These are phyloP conservation scores for Pogonocichla stellata DNA, from an alignment of 2,113 vertebrate species.

Conservation along the genomic window DNA sequence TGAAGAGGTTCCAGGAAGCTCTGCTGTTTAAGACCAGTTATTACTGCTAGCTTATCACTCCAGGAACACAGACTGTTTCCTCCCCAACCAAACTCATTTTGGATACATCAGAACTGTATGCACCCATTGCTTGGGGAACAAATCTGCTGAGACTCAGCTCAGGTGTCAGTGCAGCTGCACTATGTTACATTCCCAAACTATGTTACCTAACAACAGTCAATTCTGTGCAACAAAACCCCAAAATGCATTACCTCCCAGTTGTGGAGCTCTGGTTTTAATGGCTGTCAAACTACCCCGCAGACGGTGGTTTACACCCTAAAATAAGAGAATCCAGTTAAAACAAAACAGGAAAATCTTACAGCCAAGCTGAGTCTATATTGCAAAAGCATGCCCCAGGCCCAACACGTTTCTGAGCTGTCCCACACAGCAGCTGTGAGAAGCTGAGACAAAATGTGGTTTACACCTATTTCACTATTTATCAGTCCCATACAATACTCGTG, in stretches of 20 bases:
- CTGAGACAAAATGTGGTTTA: neutral
- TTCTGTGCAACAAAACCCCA: neutral
- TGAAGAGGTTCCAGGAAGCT: neutral
- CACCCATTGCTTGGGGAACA: neutral
- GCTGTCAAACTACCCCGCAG: conserved; percentile 90
- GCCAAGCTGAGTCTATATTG: neutral
- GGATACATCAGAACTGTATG: neutral
- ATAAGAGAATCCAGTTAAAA: neutral
- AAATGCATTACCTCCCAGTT: conserved; percentile 85
- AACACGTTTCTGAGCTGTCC: neutral
- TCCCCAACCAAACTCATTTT: neutral
- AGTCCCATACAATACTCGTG: neutral
- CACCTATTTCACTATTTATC: neutral
- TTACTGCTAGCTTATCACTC: neutral
- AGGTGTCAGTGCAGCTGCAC: neutral
- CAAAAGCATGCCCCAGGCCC: neutral
- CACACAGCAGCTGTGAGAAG: neutral
- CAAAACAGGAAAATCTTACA: neutral
- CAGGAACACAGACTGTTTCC: neutral
- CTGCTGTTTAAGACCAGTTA: neutral
- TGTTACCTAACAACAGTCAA: neutral
- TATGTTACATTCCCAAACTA: neutral
- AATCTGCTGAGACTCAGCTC: neutral
- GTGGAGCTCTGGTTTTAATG: conserved; percentile 89
- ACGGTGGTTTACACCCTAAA: conserved; percentile 89